phyloP scores from a whole-genome alignment of 2,888 invertebrate species.

The Amphipoea oculea region DNA sequence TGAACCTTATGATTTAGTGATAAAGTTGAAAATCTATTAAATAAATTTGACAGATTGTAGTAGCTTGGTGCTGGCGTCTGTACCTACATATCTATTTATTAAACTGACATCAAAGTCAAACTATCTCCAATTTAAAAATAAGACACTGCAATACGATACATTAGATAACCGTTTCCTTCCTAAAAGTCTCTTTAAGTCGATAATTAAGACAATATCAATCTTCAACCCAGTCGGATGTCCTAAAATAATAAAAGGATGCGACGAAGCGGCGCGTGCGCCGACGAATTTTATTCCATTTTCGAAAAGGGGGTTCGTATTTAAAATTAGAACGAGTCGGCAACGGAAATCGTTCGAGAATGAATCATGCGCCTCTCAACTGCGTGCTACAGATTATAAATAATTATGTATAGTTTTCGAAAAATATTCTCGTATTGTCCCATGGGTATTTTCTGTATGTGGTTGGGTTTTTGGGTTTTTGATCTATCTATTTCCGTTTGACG shows the following conservation, averaged over 20 bases:
- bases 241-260: conserved; percentile 88
- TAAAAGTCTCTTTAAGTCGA: conserved; percentile 34
- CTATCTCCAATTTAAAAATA: neutral
- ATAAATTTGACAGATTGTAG: no score
- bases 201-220: conserved; percentile 67
- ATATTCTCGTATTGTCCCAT: conserved; percentile 28
- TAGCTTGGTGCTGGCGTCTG: no score
- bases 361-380: conserved; percentile 75
- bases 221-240: conserved; percentile 74
- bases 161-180: conserved; percentile 54
- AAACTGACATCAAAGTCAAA: conserved; percentile 9
- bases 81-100: no score
- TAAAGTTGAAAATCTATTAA: no score
- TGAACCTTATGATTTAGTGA: no score
- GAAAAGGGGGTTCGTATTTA: conserved; percentile 86
- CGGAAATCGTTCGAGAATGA: conserved; percentile 87
- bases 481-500: conserved; percentile 40
- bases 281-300: conserved; percentile 87
- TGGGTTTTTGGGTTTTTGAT: conserved; percentile 23
- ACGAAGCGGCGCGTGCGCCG: conserved; percentile 74
- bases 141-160: conserved; percentile 29
- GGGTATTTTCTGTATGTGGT: conserved; percentile 42
- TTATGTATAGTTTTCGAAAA: conserved; percentile 27
- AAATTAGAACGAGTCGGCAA: conserved; percentile 85
- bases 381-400: conserved; percentile 55